Percentiles rank a stretch among this genome's conserved stretches.
These are phyloP conservation scores for Patella ulyssiponensis DNA, from an alignment of 2,888 invertebrate genomes.

Conservation along the genomic window DNA sequence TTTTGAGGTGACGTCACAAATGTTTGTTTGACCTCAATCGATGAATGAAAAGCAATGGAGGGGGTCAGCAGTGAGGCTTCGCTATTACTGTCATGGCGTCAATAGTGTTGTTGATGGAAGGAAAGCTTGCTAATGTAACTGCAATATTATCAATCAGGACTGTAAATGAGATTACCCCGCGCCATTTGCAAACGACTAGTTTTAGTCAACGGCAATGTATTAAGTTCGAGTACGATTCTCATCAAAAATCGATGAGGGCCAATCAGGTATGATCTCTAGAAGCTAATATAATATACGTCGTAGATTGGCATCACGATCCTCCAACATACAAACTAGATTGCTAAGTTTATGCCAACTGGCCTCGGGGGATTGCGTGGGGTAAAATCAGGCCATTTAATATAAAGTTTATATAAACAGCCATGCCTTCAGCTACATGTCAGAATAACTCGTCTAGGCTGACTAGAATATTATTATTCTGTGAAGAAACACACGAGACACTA, in stretches of 20 bases:
- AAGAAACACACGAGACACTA: no score
- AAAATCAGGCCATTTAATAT: no score
- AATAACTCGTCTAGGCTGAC: no score
- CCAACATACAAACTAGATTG: no score
- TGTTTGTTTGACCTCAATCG: slow-evolving; percentile 6
- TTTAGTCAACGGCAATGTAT: not conserved
- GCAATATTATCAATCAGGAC: not conserved
- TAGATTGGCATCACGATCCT: not conserved
- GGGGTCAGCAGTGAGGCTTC: not conserved
- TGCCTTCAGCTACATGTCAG: no score
- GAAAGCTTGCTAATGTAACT: not conserved
- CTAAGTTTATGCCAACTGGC: no score
- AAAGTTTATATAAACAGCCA: no score
- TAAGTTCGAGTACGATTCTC: not conserved
- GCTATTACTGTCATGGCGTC: not conserved
- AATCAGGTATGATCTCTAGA: not conserved
- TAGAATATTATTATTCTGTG: no score
- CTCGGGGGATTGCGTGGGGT: no score
- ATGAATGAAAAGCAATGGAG: not conserved
- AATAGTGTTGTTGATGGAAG: not conserved
- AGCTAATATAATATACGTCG: not conserved
- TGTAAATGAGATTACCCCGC: not conserved
- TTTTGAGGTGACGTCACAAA: not conserved
- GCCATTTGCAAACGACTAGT: not conserved
- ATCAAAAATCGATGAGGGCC: not conserved